These are phyloP conservation scores for Bactericera cockerelli DNA, from an alignment of 1,140 invertebrate species.

Conservation along the genomic window DNA sequence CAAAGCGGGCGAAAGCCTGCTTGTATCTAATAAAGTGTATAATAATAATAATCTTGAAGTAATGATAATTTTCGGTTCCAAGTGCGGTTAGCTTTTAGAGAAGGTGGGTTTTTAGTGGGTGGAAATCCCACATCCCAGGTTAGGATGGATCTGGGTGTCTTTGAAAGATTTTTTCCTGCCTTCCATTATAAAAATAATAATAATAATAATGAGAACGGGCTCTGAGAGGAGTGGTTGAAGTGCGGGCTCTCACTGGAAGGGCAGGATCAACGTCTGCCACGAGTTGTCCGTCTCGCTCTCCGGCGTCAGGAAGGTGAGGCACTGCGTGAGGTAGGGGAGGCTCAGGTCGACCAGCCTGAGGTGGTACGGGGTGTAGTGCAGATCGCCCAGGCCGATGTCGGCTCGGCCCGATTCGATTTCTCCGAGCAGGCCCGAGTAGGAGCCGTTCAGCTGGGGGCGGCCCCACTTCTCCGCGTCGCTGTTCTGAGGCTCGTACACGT, in stretches of 20 bases:
- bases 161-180: too few relatives aligned
- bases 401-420: constrained; percentile 48
- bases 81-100: too few relatives aligned
- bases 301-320: constrained; percentile 65
- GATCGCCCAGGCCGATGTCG: constrained; percentile 56
- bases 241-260: constrained; percentile 59
- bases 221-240: too few relatives aligned
- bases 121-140: too few relatives aligned
- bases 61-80: too few relatives aligned
- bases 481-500: constrained; percentile 43
- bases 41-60: too few relatives aligned
- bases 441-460: constrained; percentile 36
- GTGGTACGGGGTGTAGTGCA: constrained; percentile 53
- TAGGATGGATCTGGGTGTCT: too few relatives aligned
- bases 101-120: too few relatives aligned
- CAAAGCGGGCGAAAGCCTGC: too few relatives aligned
- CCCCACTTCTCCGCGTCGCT: constrained; percentile 47
- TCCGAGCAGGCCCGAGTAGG: constrained; percentile 48
- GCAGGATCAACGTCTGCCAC: constrained; percentile 64
- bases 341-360: constrained; percentile 52
- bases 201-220: too few relatives aligned
- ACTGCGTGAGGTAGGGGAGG: constrained; percentile 61
- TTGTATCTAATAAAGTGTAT: too few relatives aligned
- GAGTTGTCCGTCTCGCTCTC: constrained; percentile 60
- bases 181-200: too few relatives aligned